Conservation (phyloP, 2,113 vertebrate species). For the Perca flavescens region DNA sequence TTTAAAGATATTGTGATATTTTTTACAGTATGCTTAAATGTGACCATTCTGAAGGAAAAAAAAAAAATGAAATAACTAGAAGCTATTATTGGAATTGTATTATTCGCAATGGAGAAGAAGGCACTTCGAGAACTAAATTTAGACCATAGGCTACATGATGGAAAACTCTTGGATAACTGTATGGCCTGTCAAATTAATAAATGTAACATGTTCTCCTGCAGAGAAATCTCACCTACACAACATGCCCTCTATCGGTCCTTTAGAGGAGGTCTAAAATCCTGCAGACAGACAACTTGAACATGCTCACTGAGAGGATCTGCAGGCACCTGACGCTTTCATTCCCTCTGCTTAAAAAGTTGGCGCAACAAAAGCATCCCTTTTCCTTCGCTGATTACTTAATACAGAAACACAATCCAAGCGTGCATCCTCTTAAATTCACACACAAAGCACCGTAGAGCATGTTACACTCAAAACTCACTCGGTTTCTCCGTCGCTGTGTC, state of each 20-base stretch:
- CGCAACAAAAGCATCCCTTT: neutral
- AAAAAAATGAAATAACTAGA: neutral
- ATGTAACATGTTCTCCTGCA: no score
- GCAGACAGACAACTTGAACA: constrained; percentile 19
- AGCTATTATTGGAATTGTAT: no score
- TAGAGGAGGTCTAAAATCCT: neutral
- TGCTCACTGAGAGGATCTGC: neutral
- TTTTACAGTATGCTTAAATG: neutral
- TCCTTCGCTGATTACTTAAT: neutral
- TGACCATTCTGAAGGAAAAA: no score
- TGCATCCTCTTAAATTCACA: neutral
- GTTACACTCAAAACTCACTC: constrained; percentile 71
- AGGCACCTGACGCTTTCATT: neutral
- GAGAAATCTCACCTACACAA: no score
- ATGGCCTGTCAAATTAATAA: no score
- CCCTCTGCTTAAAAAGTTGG: neutral
- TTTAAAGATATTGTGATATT: neutral
- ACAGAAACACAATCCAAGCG: no score
- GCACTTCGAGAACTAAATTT: neutral
- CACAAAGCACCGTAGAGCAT: no score
- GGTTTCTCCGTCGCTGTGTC: constrained; percentile 60
- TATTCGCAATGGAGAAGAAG: neutral
- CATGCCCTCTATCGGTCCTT: no score
- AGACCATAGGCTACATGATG: neutral
- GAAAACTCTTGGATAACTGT: no score